Conservation (phyloP, 1,140 invertebrate genomes). For the Myzus persicae region DNA sequence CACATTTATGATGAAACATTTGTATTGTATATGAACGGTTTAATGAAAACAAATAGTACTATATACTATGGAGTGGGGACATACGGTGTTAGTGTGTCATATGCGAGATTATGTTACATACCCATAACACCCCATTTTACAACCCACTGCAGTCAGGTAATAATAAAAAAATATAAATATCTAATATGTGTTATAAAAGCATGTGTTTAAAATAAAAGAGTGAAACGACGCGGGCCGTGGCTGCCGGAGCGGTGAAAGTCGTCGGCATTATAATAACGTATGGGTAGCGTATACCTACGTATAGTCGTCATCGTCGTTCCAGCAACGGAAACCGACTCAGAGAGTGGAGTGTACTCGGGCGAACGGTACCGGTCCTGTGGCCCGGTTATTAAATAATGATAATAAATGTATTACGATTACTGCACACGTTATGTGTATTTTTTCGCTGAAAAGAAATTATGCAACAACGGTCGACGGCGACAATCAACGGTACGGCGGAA, state of each 20-base stretch:
- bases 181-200: neutral
- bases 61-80: neutral
- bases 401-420: neutral
- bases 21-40: neutral
- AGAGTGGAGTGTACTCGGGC: neutral
- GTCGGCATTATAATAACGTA: neutral
- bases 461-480: neutral
- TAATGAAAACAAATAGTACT: neutral
- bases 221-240: neutral
- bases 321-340: neutral
- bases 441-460: neutral
- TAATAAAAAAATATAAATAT: neutral
- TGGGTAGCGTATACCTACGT: neutral
- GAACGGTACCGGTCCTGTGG: neutral
- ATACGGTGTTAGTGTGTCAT: neutral
- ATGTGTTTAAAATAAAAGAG: neutral
- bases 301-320: neutral
- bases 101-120: neutral
- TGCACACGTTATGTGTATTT: neutral
- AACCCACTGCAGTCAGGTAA: neutral
- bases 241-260: neutral
- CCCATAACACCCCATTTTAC: neutral
- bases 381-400: conserved; percentile 24
- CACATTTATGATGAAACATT: neutral
- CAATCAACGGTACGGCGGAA: neutral